Evolutionary conservation across 1,140 invertebrate species (phyloP).

Genomic region (Tenebrio molitor): DNA sequence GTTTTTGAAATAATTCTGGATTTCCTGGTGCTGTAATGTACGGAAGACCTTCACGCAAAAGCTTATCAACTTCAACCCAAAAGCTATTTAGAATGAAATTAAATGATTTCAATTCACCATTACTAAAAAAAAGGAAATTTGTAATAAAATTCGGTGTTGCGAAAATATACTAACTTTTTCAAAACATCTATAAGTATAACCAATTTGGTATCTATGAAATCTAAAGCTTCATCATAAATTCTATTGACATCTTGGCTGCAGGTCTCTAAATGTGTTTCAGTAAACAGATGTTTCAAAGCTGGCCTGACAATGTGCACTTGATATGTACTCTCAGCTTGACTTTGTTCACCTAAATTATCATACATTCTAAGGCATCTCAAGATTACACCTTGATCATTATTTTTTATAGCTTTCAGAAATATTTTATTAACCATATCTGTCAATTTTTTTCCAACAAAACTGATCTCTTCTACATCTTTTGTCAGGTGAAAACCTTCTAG

Average conservation of each 20-base stretch:
- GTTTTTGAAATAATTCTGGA: slow-evolving; percentile 87
- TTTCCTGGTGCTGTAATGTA: slow-evolving; percentile 93
- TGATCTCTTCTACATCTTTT: slow-evolving; percentile 66
- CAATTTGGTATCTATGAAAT: slow-evolving; percentile 78
- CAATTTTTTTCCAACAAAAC: slow-evolving; percentile 70
- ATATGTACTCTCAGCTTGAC: slow-evolving; percentile 79
- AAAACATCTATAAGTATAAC: slow-evolving; percentile 73
- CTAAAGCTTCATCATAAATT: slow-evolving; percentile 81
- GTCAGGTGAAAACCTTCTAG: slow-evolving; percentile 72
- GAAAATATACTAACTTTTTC: no score
- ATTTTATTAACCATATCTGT: slow-evolving; percentile 73
- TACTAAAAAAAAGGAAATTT: slow-evolving; percentile 47
- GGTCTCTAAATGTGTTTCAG: slow-evolving; percentile 75
- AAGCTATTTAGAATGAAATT: slow-evolving; percentile 91
- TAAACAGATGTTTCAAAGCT: slow-evolving; percentile 81
- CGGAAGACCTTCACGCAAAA: slow-evolving; percentile 81
- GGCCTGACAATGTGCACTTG: slow-evolving; percentile 80
- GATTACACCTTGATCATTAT: slow-evolving; percentile 70
- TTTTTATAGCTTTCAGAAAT: slow-evolving; percentile 73
- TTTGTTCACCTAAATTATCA: slow-evolving; percentile 76
- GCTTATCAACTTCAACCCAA: slow-evolving; percentile 87
- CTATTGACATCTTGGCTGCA: slow-evolving; percentile 80
- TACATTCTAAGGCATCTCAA: slow-evolving; percentile 77
- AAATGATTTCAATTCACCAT: slow-evolving; percentile 74
- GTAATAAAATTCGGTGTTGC: no score